Evolutionary conservation across 2,797 vertebrate species (phyloP), one percentile per base, ranked within the genome.

Genomic region (Cyclopterus lumpus): DNA sequence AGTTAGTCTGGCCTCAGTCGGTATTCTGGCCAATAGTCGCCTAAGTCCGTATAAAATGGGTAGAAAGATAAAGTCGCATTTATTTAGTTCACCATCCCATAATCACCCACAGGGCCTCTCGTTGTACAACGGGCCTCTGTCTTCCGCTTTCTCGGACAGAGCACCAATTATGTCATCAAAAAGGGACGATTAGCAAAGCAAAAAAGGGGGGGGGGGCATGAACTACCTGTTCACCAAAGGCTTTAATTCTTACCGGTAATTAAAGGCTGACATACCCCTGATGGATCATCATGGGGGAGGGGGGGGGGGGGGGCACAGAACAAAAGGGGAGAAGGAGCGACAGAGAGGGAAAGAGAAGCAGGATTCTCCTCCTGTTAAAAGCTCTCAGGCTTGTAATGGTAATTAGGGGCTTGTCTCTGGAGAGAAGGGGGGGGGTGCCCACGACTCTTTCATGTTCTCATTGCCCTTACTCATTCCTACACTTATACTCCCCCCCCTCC

Each of bases 161-260:
- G 87, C 85, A 63, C 79, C 89, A 92, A 92, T 94, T 93, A 94
- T 94, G 88, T 93, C 93, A 93, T 94, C 93, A 92, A 87, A 92
- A 92, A 79, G 84, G 87, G 86, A 88, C 88, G 68, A 93, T 93
- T 92, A 93, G 83, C 51, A 73, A 81, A 87, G 71, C 81, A 85
- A 90, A 86, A 70, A n/a, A 4, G 26, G 26, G 22, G 22, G 22
- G 64, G 75, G 85, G 90, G 88, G 84, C 75, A 85, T 83, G 71
- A 65, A 88, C 86, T 93, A 94, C 92, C 94, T 94, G 93, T 88
- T 94, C 88, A 88, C 89, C 89, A 90, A n/a, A 92, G 88, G 86
- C 77, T 80, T 53, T 87, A 65, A 92, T 93, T 92, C 92, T 87
- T 90, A 89, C 74, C 82, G 65, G 88, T 95, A 94, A 94, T 95